A percentile compares a stretch with the other conserved stretches of the same genome.
Evolutionary conservation across 2,113 vertebrate species (phyloP).

Genomic region (Acanthisitta chloris): DNA sequence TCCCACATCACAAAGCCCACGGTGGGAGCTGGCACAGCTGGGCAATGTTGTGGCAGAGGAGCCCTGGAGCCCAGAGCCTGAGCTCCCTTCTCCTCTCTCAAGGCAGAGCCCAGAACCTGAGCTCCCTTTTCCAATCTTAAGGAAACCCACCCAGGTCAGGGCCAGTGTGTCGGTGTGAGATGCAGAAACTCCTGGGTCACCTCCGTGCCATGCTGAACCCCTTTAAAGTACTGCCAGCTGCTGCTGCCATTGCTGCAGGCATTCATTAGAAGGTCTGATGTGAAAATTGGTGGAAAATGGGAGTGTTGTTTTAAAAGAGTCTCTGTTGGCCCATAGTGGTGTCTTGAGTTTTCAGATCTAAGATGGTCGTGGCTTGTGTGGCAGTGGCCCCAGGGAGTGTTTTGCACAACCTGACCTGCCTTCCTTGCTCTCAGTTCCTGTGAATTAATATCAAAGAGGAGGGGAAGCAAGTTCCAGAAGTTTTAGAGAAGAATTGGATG

Average conservation of each 20-base stretch:
- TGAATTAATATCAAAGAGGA: background rate
- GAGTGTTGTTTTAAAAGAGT: background rate
- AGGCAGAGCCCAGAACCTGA: background rate
- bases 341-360: background rate
- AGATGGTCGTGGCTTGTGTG: background rate
- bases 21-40: background rate
- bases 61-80: background rate
- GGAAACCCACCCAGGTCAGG: background rate
- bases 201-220: background rate
- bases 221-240: background rate
- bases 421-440: background rate
- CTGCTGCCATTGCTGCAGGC: background rate
- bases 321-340: background rate
- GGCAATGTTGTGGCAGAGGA: fast-evolving
- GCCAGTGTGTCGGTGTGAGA: fast-evolving
- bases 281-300: background rate
- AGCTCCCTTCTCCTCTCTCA: background rate
- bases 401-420: background rate
- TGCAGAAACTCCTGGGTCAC: background rate
- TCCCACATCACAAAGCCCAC: background rate
- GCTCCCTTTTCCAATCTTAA: background rate
- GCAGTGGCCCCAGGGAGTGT: background rate
- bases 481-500: background rate
- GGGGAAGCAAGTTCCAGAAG: background rate
- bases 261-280: background rate